phyloP scores from a whole-genome alignment of 2,888 invertebrate species.

The Diaprepes abbreviatus region DNA sequence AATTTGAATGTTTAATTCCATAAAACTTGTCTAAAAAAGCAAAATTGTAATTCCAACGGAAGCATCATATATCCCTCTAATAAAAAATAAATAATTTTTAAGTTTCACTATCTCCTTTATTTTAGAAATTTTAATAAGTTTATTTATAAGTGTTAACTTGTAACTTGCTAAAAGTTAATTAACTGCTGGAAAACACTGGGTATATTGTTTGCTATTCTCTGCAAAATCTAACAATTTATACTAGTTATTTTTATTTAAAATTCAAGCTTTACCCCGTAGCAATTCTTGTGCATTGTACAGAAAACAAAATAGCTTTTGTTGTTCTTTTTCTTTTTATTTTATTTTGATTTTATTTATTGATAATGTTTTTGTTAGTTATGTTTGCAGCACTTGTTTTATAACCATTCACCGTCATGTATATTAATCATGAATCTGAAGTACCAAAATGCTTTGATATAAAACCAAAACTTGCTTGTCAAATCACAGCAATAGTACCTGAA shows the following conservation, averaged over 20 bases:
- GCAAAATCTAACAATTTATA: too few relatives aligned
- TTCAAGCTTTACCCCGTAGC: not conserved
- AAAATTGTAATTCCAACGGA: too few relatives aligned
- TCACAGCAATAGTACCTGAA: conserved; percentile 68
- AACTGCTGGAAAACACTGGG: too few relatives aligned
- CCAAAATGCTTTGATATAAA: conserved; percentile 35
- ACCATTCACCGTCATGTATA: conserved; percentile 53
- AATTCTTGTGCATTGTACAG: conserved; percentile 30
- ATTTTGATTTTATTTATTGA: conserved; percentile 35
- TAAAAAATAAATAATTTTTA: too few relatives aligned
- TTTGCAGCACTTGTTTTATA: conserved; percentile 58
- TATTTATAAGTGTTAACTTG: too few relatives aligned
- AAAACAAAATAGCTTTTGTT: conserved; percentile 28
- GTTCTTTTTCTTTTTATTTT: conserved; percentile 18
- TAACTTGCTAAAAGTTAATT: too few relatives aligned
- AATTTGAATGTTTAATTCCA: too few relatives aligned
- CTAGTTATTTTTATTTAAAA: conserved; percentile 5
- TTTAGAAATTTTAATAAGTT: too few relatives aligned
- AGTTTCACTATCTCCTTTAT: too few relatives aligned
- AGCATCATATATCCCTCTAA: too few relatives aligned
- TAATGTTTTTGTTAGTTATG: conserved; percentile 44
- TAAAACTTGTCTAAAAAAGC: too few relatives aligned
- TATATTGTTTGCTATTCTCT: not conserved
- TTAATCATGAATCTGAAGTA: conserved; percentile 24
- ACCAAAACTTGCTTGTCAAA: conserved; percentile 44